A percentile compares a stretch with the other conserved stretches of the same genome.
These are phyloP conservation scores for Stichopus horrens DNA, from an alignment of 53 echinoderm and acorn worm genomes.

Conservation along the genomic window DNA sequence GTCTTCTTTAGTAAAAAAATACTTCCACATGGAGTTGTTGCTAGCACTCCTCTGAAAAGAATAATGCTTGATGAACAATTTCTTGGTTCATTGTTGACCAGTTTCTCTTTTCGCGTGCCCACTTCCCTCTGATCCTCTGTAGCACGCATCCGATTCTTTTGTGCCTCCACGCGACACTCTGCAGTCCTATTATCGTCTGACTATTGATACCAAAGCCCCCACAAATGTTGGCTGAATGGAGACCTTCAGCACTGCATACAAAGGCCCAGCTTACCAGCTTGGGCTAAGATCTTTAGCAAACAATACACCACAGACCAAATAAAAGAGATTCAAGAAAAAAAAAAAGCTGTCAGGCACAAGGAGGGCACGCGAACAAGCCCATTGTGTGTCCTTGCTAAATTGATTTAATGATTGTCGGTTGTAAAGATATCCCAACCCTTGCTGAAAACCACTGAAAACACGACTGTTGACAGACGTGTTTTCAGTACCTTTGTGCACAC, in stretches of 20 bases:
- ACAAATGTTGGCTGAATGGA: constrained; percentile 17
- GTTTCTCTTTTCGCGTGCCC: constrained; percentile 30
- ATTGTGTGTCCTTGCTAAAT: constrained; percentile 16
- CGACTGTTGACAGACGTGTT: neutral
- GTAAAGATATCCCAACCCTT: neutral
- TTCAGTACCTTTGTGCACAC: neutral
- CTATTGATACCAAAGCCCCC: constrained; percentile 17
- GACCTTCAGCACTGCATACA: constrained; percentile 42
- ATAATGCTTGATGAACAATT: constrained; percentile 11
- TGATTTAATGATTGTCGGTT: constrained; percentile 27
- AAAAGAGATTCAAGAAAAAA: neutral
- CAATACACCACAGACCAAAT: constrained; percentile 18
- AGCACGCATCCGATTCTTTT: constrained; percentile 25
- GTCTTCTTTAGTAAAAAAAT: neutral
- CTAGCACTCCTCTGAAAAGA: neutral
- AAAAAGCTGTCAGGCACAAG: constrained; percentile 6
- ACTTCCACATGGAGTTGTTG: neutral
- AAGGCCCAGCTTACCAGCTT: constrained; percentile 32
- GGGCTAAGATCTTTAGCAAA: constrained; percentile 29
- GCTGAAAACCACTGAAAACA: too few species aligned
- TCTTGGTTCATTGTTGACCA: neutral
- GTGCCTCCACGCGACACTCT: constrained; percentile 37
- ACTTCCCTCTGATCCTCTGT: constrained; percentile 21
- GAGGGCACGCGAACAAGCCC: constrained; percentile 36
- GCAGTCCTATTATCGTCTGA: constrained; percentile 20